Conservation (phyloP, 2,888 invertebrate species). For the Unio delphinus region DNA sequence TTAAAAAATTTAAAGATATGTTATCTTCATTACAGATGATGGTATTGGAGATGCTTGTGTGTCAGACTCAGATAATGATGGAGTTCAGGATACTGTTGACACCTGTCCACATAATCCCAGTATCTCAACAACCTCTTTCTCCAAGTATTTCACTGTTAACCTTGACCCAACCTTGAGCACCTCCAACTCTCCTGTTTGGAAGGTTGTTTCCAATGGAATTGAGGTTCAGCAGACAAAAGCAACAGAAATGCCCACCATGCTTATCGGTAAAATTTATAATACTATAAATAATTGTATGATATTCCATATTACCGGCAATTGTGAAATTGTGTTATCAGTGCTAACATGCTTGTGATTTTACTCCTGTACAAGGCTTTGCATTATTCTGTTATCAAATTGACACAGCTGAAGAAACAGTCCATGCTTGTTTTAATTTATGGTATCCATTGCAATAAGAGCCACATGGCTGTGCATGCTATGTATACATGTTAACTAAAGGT, state of each 20-base stretch:
- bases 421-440: too few relatives aligned
- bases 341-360: too few relatives aligned
- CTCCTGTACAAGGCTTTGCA: too few relatives aligned
- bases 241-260: slow-evolving; percentile 52
- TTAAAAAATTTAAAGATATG: not conserved
- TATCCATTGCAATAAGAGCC: too few relatives aligned
- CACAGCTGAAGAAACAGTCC: too few relatives aligned
- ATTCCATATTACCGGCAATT: too few relatives aligned
- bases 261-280: slow-evolving; percentile 43
- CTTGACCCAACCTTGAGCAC: slow-evolving; percentile 36
- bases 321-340: too few relatives aligned
- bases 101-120: slow-evolving; percentile 82
- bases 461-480: too few relatives aligned
- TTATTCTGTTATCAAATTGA: too few relatives aligned
- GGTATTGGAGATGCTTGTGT: slow-evolving; percentile 87
- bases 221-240: slow-evolving; percentile 46
- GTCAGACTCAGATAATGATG: slow-evolving; percentile 87
- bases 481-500: too few relatives aligned
- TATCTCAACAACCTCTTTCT: slow-evolving; percentile 36
- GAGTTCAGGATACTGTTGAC: slow-evolving; percentile 82
- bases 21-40: slow-evolving; percentile 76
- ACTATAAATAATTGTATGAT: not conserved
- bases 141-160: slow-evolving; percentile 34
- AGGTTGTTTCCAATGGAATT: slow-evolving; percentile 39
- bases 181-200: slow-evolving; percentile 32